Base-by-base conservation (phyloP, 2,113 vertebrate species). In the Corythoichthys intestinalis region DNA sequence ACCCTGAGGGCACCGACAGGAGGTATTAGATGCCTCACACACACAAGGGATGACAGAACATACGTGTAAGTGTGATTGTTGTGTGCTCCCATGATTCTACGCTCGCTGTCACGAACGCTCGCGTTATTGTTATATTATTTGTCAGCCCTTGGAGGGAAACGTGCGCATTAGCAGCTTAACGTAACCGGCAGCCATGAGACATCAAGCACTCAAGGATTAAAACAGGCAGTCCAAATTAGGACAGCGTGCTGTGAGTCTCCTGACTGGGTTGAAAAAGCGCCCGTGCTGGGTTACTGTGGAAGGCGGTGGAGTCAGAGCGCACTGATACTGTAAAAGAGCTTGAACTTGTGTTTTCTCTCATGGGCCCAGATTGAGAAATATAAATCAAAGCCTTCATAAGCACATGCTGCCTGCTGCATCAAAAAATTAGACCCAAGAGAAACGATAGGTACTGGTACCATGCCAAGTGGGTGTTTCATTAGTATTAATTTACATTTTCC, bases 401-500 rank as follows among this genome's bases (percentile, higher is more conserved):
- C 75, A 72, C 83, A 84, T 69, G 74, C 74, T 80, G 80, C 80
- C 81, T 65, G 67, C 66, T 46, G 66, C 86, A 85, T 91, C 82
- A 86, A 86, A 89, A 91, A 84, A 91, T 89, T 82, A 85, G 78
- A 76, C 80, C 80, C 86, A 60, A 63, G 82, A 74, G 83, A 85
- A 77, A 76, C 65, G 80, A 84, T 69, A 73, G 75, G 71, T 73
- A 76, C 81, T 72, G 41, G 48, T 85, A 67, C 59, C 75, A 81
- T 85, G 41, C 28, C 83, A 88, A 82, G 83, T 80, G 74, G 61
- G 78, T 85, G 80, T 83, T 88, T 87, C 83, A 87, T 88, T 82
- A 88, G 85, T 80, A 74, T 69, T 79, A 87, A 80, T 88, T 69
- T 80, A 72, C 75, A 77, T 72, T 76, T 72, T 46, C 66, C 58